A percentile compares a stretch with the other conserved stretches of the same genome.
These are phyloP conservation scores for Oxytorus armatus DNA, from an alignment of 2,888 invertebrate species.

Conservation along the genomic window DNA sequence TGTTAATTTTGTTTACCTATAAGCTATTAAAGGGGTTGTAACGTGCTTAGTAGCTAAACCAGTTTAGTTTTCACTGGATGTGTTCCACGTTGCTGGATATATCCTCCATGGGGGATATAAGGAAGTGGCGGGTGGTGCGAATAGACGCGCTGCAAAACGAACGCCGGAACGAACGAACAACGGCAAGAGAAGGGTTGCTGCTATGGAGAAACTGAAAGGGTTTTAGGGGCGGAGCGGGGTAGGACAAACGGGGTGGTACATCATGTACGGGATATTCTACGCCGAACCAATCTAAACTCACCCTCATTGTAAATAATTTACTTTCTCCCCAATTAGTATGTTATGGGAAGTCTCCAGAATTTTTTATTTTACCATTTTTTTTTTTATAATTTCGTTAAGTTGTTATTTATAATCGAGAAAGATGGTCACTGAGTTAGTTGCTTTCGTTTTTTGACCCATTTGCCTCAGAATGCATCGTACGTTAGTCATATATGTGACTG, in stretches of 20 bases:
- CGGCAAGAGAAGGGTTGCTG: slow-evolving; percentile 46
- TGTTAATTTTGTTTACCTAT: slow-evolving; percentile 85
- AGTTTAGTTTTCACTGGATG: slow-evolving; percentile 83
- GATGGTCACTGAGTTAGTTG: neutral
- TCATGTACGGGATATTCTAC: neutral
- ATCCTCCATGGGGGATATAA: slow-evolving; percentile 74
- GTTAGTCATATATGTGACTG: neutral
- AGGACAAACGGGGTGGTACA: neutral
- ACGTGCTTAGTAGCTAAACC: slow-evolving; percentile 84
- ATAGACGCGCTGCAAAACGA: slow-evolving; percentile 30
- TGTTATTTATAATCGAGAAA: neutral
- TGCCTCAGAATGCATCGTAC: slow-evolving; percentile 15
- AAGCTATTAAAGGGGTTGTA: slow-evolving; percentile 84
- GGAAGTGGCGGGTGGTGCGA: slow-evolving; percentile 43
- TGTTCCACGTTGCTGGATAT: slow-evolving; percentile 74
- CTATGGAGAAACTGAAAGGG: slow-evolving; percentile 69
- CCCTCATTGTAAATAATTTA: neutral
- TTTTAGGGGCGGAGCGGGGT: slow-evolving; percentile 50
- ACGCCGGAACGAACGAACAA: slow-evolving; percentile 13
- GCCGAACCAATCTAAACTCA: slow-evolving; percentile 13
- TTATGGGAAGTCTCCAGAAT: neutral
- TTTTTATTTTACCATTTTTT: neutral
- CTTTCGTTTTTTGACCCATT: neutral
- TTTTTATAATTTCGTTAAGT: neutral
- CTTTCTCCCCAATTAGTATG: neutral